phyloP scores from a whole-genome alignment of 2,888 invertebrate species.

The Drosophila kambysellisi region DNA sequence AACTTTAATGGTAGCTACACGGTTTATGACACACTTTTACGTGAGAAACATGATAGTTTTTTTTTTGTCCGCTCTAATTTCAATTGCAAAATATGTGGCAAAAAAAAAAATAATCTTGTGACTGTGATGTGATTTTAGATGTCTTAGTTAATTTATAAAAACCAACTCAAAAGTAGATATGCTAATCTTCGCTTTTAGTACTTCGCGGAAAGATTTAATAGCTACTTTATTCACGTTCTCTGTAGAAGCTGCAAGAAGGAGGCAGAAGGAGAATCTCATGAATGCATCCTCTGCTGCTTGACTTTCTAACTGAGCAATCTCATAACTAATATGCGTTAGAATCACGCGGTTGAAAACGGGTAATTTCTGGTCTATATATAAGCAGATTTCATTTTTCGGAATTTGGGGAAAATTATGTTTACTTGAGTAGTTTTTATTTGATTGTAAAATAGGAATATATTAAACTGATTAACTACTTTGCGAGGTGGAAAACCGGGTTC shows the following conservation, averaged over 20 bases:
- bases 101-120: background rate
- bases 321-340: too few species aligned
- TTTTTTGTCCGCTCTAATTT: conserved; percentile 5
- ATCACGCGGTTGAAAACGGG: too few species aligned
- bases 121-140: background rate
- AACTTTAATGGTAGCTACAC: conserved; percentile 72
- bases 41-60: conserved; percentile 61
- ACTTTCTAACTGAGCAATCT: background rate
- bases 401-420: too few species aligned
- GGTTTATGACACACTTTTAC: conserved; percentile 70
- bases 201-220: background rate
- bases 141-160: background rate
- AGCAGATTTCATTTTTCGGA: too few species aligned
- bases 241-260: background rate
- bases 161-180: background rate
- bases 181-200: background rate
- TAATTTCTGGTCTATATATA: too few species aligned
- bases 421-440: too few species aligned
- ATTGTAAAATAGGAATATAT: too few species aligned
- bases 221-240: background rate
- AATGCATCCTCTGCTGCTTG: background rate
- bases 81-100: conserved; percentile 15
- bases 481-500: conserved; percentile 97
- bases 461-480: conserved; percentile 87
- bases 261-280: background rate